Evolutionary conservation across 2,113 vertebrate species (phyloP).

Genomic region (Acrocephalus kingi): DNA sequence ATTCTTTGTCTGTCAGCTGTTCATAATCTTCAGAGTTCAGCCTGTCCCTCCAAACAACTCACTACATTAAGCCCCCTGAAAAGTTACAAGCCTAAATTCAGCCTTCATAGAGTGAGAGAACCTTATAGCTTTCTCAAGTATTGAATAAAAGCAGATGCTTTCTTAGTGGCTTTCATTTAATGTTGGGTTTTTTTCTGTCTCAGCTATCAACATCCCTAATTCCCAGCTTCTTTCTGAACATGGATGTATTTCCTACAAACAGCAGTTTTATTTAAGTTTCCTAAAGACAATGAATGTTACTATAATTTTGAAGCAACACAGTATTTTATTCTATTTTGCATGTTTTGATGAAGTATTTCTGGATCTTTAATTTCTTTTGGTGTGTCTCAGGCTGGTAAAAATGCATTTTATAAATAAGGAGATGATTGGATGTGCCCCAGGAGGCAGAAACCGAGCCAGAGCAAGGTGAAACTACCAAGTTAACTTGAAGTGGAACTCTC

Average conservation of each 20-base stretch:
- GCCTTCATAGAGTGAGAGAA: neutral
- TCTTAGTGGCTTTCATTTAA: neutral
- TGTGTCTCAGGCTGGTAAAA: neutral
- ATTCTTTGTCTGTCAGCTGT: neutral
- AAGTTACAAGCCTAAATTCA: neutral
- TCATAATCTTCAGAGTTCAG: neutral
- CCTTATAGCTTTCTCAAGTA: neutral
- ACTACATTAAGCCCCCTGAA: neutral
- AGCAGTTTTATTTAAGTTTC: neutral
- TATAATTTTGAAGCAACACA: neutral
- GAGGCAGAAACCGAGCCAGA: neutral
- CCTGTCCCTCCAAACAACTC: neutral
- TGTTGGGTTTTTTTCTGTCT: fast-evolving
- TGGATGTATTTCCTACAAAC: neutral
- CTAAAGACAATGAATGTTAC: neutral
- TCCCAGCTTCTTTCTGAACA: neutral
- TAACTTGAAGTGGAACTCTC: neutral
- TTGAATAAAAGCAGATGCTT: neutral
- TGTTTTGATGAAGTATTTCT: neutral
- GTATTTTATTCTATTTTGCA: neutral
- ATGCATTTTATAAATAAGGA: neutral
- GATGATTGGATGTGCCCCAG: neutral
- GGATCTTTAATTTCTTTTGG: neutral
- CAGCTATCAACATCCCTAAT: neutral
- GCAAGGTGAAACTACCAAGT: neutral